Base-by-base conservation (phyloP, 2,797 vertebrate genomes). In the Rhynchonycteris naso region DNA sequence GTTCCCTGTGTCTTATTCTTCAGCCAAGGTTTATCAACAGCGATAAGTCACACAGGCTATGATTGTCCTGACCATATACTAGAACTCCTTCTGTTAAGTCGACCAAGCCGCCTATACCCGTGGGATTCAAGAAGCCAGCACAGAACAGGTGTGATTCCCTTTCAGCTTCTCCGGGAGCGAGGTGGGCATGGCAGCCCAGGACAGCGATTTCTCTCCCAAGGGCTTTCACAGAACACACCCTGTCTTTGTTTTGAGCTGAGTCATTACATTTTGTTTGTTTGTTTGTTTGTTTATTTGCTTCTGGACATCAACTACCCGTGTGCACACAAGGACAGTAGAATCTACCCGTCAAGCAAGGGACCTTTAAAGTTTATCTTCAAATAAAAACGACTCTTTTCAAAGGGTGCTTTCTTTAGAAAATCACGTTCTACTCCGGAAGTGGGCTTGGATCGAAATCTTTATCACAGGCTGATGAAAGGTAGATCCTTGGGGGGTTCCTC, bases 111-210 rank as follows among this genome's bases (percentile, higher is more conserved):
- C 21, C 18, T 9, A 14, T 8, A 35, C 33, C 35, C 6, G 3
- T 3, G 43, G 43, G 76, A 30, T 65, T 38, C 61, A 50, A 69
- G 81, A 80, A 65, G 54, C 7, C 7, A n/a, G 4, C 2, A 0
- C 6, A 19, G 54, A 24, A 74, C 87, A 76, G 47, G 4, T 13
- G 26, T 30, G 7, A 9, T 47, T n/a, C 11, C 28, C 13, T 0
- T 15, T 43, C 35, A 7, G 43, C 43, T 43, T 43, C 3, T 35
- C 58, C 30, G 3, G 33, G 21, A 56, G 33, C 66, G 43, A 24
- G 1, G 4, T 0, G 28, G 11, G 21, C 22, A 12, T 2, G 7
- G 9, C 13, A 0, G 6, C 52, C 65, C 24, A 6, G 13, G 1
- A 4, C 4, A 4, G 3, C 1, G 15, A 5, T 71, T 61, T 43